A percentile compares a stretch with the other conserved stretches of the same genome.
Conservation (phyloP, 2,113 vertebrate species). For the Psilopogon haemacephalus region DNA sequence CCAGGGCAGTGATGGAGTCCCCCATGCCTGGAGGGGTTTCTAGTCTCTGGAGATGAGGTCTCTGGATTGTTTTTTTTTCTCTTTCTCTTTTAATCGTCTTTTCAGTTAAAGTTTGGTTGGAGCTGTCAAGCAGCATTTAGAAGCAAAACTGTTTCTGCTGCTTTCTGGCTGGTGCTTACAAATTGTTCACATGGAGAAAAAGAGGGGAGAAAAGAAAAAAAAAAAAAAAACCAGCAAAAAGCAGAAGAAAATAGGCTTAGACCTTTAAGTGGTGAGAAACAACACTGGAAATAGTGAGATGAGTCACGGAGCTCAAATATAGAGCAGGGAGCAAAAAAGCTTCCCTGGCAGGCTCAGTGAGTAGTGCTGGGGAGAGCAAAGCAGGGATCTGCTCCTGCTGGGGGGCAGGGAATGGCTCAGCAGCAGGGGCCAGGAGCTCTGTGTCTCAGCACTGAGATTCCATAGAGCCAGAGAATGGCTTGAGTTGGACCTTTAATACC, state of each 20-base stretch:
- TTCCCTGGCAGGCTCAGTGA: background rate
- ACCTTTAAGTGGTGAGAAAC: conserved; percentile 20
- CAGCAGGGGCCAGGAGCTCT: background rate
- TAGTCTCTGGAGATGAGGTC: no score
- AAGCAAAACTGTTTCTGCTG: background rate
- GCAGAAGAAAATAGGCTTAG: background rate
- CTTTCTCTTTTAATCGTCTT: no score
- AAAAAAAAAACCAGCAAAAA: background rate
- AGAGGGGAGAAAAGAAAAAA: background rate
- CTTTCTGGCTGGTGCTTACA: background rate
- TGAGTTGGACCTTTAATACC: no score
- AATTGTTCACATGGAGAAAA: background rate
- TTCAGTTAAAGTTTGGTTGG: no score
- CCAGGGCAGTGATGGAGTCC: no score
- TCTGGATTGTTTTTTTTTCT: no score
- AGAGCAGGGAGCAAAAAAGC: background rate
- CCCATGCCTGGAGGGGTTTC: no score
- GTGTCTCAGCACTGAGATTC: no score
- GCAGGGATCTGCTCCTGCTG: background rate
- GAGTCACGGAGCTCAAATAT: conserved; percentile 19
- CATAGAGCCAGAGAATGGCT: no score
- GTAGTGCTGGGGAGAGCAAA: background rate
- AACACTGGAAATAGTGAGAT: conserved; percentile 31
- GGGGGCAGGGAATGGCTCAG: background rate
- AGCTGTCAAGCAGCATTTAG: background rate